Conservation (phyloP, 2,113 vertebrate genomes). For the Benitochromis conjunctus region DNA sequence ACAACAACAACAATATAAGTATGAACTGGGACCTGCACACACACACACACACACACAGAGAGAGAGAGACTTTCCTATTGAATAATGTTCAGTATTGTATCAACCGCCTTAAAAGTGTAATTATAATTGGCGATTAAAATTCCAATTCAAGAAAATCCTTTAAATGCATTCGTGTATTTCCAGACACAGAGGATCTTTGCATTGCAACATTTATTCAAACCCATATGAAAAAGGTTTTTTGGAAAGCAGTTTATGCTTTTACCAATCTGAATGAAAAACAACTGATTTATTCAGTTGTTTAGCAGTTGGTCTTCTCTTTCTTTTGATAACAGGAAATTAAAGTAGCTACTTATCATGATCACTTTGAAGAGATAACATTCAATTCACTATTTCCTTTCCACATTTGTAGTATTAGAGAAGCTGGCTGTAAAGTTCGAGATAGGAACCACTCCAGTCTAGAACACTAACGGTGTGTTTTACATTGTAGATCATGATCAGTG, state of each 20-base stretch:
- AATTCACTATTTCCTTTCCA: too few species aligned
- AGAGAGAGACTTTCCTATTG: not conserved
- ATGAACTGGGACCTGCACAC: rapidly evolving
- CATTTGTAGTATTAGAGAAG: too few species aligned
- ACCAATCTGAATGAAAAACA: not conserved
- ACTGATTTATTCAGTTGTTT: not conserved
- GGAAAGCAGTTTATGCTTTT: not conserved
- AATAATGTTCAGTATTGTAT: not conserved
- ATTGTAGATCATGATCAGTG: not conserved
- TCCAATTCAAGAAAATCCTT: not conserved
- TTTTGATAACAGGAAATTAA: not conserved
- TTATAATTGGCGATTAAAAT: not conserved
- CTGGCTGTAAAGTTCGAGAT: not conserved
- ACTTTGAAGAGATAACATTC: too few species aligned
- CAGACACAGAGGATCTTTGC: not conserved
- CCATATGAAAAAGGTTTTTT: not conserved
- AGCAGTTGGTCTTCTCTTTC: not conserved
- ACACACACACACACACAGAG: rapidly evolving
- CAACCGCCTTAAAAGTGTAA: not conserved
- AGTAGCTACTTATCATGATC: not conserved
- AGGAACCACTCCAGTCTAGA: not conserved
- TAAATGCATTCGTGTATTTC: not conserved
- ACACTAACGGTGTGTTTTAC: not conserved
- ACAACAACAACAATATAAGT: not conserved
- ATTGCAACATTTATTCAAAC: not conserved